These are phyloP conservation scores for Penaeus chinensis DNA, from an alignment of 1,140 invertebrate species.

Conservation along the genomic window DNA sequence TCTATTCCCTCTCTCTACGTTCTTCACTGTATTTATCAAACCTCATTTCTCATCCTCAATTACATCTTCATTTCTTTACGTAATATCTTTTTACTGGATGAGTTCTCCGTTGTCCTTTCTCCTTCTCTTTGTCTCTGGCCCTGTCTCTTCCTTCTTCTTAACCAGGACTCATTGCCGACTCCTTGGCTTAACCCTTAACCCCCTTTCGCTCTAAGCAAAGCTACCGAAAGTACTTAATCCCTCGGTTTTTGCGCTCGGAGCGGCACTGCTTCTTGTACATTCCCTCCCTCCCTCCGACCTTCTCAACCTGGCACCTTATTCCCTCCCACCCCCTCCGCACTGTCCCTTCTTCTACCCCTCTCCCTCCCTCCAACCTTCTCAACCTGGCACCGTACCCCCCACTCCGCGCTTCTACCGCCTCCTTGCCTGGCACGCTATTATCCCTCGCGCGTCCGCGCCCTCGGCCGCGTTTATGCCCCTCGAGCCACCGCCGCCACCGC, in stretches of 20 bases:
- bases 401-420: neutral
- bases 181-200: no score
- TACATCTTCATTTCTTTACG: no score
- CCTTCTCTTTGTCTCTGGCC: neutral
- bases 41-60: no score
- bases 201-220: no score
- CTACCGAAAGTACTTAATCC: no score
- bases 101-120: neutral
- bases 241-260: no score
- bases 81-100: no score
- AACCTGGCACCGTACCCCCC: constrained; percentile 11
- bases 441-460: constrained; percentile 28
- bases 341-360: neutral
- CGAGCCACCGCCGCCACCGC: constrained; percentile 22
- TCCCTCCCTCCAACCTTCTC: neutral
- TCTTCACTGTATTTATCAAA: no score
- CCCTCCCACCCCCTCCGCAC: constrained; percentile 1
- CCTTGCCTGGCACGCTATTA: neutral
- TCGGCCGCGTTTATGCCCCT: constrained; percentile 42
- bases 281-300: neutral
- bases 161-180: neutral
- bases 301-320: neutral
- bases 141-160: neutral
- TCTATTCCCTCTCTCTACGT: no score
- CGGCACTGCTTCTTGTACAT: neutral